A percentile compares a stretch with the other conserved stretches of the same genome.
Evolutionary conservation across 1,140 invertebrate genomes (phyloP).

Genomic region (Lasioglossum albipes): DNA sequence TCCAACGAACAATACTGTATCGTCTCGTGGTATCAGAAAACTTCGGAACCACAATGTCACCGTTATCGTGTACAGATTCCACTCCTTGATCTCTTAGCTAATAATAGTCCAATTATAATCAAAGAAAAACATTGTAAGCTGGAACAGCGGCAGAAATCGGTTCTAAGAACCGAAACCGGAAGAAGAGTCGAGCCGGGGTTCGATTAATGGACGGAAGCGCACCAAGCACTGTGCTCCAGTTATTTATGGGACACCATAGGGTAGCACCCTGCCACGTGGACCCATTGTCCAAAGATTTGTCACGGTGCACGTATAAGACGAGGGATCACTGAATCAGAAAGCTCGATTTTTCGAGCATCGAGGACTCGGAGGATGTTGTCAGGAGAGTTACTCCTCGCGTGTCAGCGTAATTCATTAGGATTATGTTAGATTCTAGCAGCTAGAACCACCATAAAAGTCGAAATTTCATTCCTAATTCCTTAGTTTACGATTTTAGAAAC

Average conservation of each 20-base stretch:
- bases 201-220: slow-evolving; percentile 59
- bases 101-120: background rate
- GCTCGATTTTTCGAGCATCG: slow-evolving; percentile 12
- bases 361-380: too few relatives aligned
- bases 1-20: too few relatives aligned
- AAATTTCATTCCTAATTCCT: too few relatives aligned
- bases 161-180: slow-evolving; percentile 38
- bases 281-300: slow-evolving; percentile 67
- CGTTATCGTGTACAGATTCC: too few relatives aligned
- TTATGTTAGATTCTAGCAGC: too few relatives aligned
- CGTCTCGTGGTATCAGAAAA: too few relatives aligned
- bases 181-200: slow-evolving; percentile 37
- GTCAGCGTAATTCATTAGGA: too few relatives aligned
- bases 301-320: slow-evolving; percentile 51
- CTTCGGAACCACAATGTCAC: too few relatives aligned
- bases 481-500: too few relatives aligned
- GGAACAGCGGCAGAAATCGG: background rate
- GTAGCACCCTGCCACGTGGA: slow-evolving; percentile 60
- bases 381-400: too few relatives aligned
- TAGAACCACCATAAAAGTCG: too few relatives aligned
- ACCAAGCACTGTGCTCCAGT: slow-evolving; percentile 37
- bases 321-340: slow-evolving; percentile 4
- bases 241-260: slow-evolving; percentile 64
- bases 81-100: too few relatives aligned
- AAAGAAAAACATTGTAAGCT: background rate